Conservation (phyloP, 2,797 vertebrate genomes). For the Gambusia yucatana region DNA sequence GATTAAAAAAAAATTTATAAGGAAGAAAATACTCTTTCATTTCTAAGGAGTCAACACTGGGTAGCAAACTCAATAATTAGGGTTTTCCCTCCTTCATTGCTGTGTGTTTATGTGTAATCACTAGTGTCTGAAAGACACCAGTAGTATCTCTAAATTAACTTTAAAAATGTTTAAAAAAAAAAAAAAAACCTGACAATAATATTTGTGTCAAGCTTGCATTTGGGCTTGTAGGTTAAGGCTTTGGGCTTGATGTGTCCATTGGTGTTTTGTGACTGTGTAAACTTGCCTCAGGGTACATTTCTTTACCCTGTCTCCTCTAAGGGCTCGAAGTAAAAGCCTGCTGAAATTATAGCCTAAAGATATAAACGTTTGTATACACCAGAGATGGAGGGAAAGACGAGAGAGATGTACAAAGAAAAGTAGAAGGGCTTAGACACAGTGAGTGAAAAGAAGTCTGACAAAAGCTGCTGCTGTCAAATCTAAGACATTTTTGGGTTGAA, state of each 20-base stretch:
- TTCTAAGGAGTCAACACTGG: constrained; percentile 51
- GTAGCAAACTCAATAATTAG: constrained; percentile 60
- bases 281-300: constrained; percentile 36
- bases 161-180: constrained; percentile 36
- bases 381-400: constrained; percentile 29
- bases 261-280: constrained; percentile 12
- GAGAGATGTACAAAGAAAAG: constrained; percentile 19
- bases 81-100: constrained; percentile 60
- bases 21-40: constrained; percentile 15
- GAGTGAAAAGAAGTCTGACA: constrained; percentile 6
- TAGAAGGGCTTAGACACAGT: constrained; percentile 16
- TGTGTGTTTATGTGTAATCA: constrained; percentile 49
- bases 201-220: constrained; percentile 30
- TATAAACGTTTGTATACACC: constrained; percentile 67
- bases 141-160: constrained; percentile 58
- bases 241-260: constrained; percentile 12
- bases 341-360: constrained; percentile 70
- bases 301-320: constrained; percentile 56
- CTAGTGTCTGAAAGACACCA: constrained; percentile 53
- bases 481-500: background rate
- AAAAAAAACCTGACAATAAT: constrained; percentile 8
- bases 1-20: constrained; percentile 15
- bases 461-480: background rate
- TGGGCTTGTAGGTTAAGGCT: constrained; percentile 14
- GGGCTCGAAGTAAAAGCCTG: constrained; percentile 59